Evolutionary conservation across 1,140 invertebrate genomes (phyloP).

Genomic region (Leucophenga varia): DNA sequence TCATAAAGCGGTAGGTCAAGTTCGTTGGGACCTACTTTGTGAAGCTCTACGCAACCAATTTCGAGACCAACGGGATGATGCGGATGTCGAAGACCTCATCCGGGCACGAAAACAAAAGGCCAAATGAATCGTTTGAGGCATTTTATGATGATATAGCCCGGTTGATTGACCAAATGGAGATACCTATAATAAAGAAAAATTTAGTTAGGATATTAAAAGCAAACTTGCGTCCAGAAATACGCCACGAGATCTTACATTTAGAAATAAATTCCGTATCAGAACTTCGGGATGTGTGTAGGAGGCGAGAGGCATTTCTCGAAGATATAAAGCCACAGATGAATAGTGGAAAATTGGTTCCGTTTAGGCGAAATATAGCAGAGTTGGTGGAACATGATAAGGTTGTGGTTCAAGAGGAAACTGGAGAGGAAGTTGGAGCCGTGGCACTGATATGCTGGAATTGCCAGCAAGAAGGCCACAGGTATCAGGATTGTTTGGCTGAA

Average conservation of each 20-base stretch:
- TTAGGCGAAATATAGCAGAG: background rate
- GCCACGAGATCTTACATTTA: constrained; percentile 1
- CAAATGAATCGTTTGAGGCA: too few relatives aligned
- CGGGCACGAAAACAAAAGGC: too few relatives aligned
- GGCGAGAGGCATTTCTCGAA: constrained; percentile 2
- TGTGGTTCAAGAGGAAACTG: background rate
- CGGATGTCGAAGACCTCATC: too few relatives aligned
- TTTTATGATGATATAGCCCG: too few relatives aligned
- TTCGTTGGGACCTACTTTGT: too few relatives aligned
- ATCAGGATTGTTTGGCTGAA: constrained; percentile 9
- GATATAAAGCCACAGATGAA: background rate
- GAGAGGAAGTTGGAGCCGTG: background rate
- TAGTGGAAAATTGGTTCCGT: constrained; percentile 6
- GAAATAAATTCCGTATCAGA: background rate
- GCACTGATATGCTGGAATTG: constrained; percentile 18
- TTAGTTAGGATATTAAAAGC: too few relatives aligned
- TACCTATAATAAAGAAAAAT: too few relatives aligned
- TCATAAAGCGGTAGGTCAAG: too few relatives aligned
- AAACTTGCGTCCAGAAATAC: background rate
- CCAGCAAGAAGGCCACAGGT: constrained; percentile 7
- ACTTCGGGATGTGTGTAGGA: constrained; percentile 2
- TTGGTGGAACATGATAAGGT: background rate
- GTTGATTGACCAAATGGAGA: too few relatives aligned
- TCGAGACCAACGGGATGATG: too few relatives aligned
- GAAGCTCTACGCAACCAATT: too few relatives aligned